phyloP scores from a whole-genome alignment of 2,888 invertebrate genomes.

The Sisyra nigra region DNA sequence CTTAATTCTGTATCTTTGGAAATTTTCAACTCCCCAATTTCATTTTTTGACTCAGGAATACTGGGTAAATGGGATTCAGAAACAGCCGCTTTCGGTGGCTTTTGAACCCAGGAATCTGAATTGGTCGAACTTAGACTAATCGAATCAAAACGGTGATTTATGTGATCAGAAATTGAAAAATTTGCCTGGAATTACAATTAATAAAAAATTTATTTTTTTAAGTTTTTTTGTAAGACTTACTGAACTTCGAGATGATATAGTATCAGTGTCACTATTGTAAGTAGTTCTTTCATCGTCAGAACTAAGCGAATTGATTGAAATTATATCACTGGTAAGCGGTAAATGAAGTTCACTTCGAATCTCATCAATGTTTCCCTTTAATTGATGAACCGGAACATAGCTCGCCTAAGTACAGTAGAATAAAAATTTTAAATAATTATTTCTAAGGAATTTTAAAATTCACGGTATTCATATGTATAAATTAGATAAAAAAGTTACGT shows the following conservation, averaged over 20 bases:
- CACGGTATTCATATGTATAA: too few relatives aligned
- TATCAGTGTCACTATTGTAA: slow-evolving; percentile 25
- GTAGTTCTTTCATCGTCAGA: slow-evolving; percentile 24
- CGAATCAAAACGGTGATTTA: background rate
- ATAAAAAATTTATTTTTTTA: too few relatives aligned
- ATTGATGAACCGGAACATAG: slow-evolving; percentile 22
- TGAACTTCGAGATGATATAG: slow-evolving; percentile 22
- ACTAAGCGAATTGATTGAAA: slow-evolving; percentile 19
- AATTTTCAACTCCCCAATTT: slow-evolving; percentile 14
- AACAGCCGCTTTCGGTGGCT: too few relatives aligned
- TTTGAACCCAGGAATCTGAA: background rate
- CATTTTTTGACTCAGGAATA: slow-evolving; percentile 12
- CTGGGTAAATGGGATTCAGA: slow-evolving; percentile 6
- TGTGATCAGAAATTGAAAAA: too few relatives aligned
- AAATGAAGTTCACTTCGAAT: slow-evolving; percentile 25
- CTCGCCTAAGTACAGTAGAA: slow-evolving; percentile 22
- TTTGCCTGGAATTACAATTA: too few relatives aligned
- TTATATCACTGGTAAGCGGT: slow-evolving; percentile 23
- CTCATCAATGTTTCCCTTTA: slow-evolving; percentile 22
- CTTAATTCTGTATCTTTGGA: slow-evolving; percentile 9
- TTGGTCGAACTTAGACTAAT: background rate
- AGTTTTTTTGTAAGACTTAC: too few relatives aligned
- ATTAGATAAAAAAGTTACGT: too few relatives aligned
- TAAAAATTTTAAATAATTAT: too few relatives aligned
- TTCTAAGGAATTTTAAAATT: too few relatives aligned